These are phyloP conservation scores for Phoxinus phoxinus DNA, from an alignment of 2,113 vertebrate genomes.

Conservation along the genomic window DNA sequence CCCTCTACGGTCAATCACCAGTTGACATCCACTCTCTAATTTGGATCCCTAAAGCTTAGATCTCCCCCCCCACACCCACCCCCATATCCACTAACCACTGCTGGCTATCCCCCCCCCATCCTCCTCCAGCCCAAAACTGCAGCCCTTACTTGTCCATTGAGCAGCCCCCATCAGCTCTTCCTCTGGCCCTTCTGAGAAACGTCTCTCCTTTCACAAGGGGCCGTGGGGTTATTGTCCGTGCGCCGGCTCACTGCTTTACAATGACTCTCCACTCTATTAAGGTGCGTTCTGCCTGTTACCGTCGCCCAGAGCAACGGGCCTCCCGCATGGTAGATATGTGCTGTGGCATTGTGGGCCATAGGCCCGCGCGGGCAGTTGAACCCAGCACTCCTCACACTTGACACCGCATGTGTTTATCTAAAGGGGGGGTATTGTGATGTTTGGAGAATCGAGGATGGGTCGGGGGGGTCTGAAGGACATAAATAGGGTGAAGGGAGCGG, in stretches of 20 bases:
- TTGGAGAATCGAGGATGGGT: conserved; percentile 72
- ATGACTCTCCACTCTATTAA: conserved; percentile 99
- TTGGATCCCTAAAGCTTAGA: conserved; percentile 39
- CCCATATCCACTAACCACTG: conserved; percentile 63
- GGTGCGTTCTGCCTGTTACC: conserved; percentile 99
- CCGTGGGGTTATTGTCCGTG: conserved; percentile 85
- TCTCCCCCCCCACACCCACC: conserved; percentile 23
- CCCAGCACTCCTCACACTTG: conserved; percentile 93
- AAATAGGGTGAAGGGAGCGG: conserved; percentile 62
- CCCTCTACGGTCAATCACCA: conserved; percentile 68
- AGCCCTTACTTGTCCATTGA: conserved; percentile 74
- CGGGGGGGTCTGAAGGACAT: conserved; percentile 53
- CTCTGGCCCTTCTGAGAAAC: conserved; percentile 80
- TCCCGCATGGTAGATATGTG: conserved; percentile 96
- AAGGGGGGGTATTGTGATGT: conserved; percentile 86
- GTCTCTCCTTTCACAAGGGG: conserved; percentile 81
- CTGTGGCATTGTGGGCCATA: conserved; percentile 84
- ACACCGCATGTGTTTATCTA: conserved; percentile 99
- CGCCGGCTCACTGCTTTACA: conserved; percentile 97
- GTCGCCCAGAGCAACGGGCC: conserved; percentile 96
- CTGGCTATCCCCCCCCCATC: conserved; percentile 67
- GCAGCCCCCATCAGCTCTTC: conserved; percentile 81
- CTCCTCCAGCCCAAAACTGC: conserved; percentile 36
- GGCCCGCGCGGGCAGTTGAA: conserved; percentile 89
- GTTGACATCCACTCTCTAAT: conserved; percentile 72